Percentiles rank a stretch among this genome's conserved stretches.
Evolutionary conservation across 2,113 vertebrate genomes (phyloP).

Genomic region (Elaphurus davidianus): DNA sequence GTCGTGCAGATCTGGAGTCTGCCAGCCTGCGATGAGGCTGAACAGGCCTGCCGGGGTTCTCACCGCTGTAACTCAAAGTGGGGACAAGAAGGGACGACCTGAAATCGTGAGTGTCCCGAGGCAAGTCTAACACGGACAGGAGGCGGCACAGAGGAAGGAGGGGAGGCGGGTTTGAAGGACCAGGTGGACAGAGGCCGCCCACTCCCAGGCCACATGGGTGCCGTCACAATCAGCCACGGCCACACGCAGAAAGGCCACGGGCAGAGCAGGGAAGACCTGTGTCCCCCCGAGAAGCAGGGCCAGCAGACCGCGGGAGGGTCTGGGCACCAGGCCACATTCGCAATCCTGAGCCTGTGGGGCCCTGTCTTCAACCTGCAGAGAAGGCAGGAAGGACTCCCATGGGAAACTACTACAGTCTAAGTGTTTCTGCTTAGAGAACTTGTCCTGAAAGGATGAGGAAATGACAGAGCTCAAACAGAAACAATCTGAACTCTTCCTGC

Average conservation of each 20-base stretch:
- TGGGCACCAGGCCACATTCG: background rate
- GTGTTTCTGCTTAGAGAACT: background rate
- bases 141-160: too few relatives aligned
- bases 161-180: background rate
- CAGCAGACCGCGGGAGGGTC: background rate
- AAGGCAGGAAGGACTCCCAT: background rate
- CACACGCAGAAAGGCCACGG: too few relatives aligned
- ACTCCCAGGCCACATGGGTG: fast-evolving
- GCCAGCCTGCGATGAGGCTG: too few relatives aligned
- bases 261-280: background rate
- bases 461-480: background rate
- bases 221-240: fast-evolving
- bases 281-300: background rate
- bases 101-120: fast-evolving
- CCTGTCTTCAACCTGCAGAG: background rate
- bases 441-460: background rate
- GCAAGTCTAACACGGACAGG: background rate
- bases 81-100: too few relatives aligned
- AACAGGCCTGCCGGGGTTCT: background rate
- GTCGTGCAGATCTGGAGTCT: too few relatives aligned
- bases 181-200: background rate
- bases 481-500: background rate
- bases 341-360: fast-evolving
- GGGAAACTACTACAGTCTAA: background rate
- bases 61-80: background rate